Evolutionary conservation across 1,140 invertebrate species (phyloP), one percentile per base, ranked within the genome.

Genomic region (Pseudomyrmex concolor): DNA sequence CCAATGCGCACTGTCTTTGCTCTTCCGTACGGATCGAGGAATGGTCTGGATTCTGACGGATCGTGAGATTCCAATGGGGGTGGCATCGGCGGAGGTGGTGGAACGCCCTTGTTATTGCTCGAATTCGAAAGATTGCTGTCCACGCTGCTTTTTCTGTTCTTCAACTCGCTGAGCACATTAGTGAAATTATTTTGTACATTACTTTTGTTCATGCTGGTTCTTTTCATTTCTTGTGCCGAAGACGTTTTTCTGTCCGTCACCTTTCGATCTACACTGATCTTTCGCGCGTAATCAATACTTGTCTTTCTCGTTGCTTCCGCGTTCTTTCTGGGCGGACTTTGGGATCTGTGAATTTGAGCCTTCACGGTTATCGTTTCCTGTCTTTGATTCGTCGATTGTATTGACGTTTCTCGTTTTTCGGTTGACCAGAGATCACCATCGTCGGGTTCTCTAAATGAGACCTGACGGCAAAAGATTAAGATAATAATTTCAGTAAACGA

Each of bases 1-100:
- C 98, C 98, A 68, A 99, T 99, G 62, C 98, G 94, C 7, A 99
- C 98, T 0, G 98, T 99, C 91, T 99, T 98, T 0, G 98, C 98
- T 62, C 98, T 94, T 1, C 98, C 98, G 86, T 98, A 98, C 0
- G 97, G 97, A 92, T 98, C 98, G 48, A 98, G 95, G 90, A 98
- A 98, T 2, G 97, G 97, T 17, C 97, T 93, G 1, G 95, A 96
- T 91, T 97, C 97, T 1, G 96, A 97, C 0, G 97, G 96, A 91
- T 97, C 97, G 68, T 96, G 96, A n/a, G 95, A 95, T 88, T 98
- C 96, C 54, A 97, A 94, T 22, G 97, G 97, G 43, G 97, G 97
- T 2, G 97, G 97, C 96, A 97, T 97, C 0, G 97, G 97, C 0
- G 98, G 97, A 0, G 98, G 97, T 0, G 98, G 98, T 2, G 96